Evolutionary conservation across 2,113 vertebrate species (phyloP).

Genomic region (Edolisoma coerulescens): DNA sequence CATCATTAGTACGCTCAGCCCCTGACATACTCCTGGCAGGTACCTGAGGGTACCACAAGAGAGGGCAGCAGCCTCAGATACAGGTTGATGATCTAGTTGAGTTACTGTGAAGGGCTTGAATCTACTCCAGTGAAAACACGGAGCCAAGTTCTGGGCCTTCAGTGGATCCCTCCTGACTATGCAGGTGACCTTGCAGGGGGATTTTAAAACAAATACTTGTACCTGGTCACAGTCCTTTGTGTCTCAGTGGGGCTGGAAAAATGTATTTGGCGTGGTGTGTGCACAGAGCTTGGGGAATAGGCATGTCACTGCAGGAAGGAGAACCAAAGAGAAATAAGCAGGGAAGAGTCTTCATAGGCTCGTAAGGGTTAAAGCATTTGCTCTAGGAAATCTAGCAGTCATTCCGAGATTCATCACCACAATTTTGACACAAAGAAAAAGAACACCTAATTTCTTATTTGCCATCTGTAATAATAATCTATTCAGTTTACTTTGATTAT

Average conservation of each 20-base stretch:
- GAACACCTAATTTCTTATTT: background rate
- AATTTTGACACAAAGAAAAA: background rate
- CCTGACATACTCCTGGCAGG: background rate
- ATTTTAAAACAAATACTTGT: background rate
- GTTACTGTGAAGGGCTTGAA: background rate
- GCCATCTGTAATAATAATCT: background rate
- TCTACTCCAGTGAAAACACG: background rate
- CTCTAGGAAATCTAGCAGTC: background rate
- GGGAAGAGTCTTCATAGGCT: background rate
- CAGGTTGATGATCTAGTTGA: background rate
- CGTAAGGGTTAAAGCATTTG: background rate
- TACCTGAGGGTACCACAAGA: background rate
- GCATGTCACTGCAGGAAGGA: background rate
- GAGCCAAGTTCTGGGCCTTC: background rate
- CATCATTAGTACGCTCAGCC: background rate
- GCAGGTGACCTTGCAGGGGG: background rate
- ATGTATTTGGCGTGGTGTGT: background rate
- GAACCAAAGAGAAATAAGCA: background rate
- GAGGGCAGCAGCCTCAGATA: background rate
- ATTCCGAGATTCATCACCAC: background rate
- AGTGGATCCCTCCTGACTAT: background rate
- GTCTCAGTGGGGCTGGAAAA: background rate
- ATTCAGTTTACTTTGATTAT: background rate
- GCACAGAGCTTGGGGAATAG: background rate
- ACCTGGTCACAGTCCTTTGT: background rate